Evolutionary conservation across 1,140 invertebrate genomes (phyloP).

Genomic region (Scaptomyza pallida): DNA sequence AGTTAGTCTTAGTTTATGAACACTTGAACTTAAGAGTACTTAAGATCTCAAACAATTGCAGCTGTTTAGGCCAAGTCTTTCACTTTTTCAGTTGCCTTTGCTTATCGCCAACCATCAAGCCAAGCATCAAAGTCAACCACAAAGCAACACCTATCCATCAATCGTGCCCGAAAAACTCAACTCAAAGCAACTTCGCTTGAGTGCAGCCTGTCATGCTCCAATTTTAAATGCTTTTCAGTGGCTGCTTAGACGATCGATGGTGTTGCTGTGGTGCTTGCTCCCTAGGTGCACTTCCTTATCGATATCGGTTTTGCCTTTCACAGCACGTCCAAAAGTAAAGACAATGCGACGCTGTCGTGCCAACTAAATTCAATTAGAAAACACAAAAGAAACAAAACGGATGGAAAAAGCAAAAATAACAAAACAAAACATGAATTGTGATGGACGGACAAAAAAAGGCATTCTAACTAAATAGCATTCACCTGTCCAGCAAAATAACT

Average conservation of each 20-base stretch:
- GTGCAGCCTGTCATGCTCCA: conserved; percentile 63
- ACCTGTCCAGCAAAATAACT: conserved; percentile 68
- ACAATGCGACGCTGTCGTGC: conserved; percentile 38
- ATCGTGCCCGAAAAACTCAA: conserved; percentile 18
- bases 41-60: neutral
- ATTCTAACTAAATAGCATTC: conserved; percentile 80
- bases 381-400: conserved; percentile 37
- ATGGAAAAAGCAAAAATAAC: conserved; percentile 21
- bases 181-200: conserved; percentile 24
- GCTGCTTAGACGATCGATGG: conserved; percentile 42
- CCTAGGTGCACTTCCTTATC: conserved; percentile 20
- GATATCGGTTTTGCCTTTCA: conserved; percentile 33
- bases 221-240: conserved; percentile 78
- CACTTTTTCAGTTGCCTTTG: neutral
- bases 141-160: conserved; percentile 67
- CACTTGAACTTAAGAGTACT: neutral
- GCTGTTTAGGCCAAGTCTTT: neutral
- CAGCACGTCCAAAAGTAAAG: conserved; percentile 15
- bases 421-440: conserved; percentile 2
- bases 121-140: conserved; percentile 42
- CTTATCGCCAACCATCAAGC: neutral
- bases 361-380: conserved; percentile 74
- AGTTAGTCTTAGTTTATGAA: neutral
- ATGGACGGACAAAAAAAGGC: conserved; percentile 43
- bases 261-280: neutral